Evolutionary conservation across 2,113 vertebrate genomes (phyloP).

Genomic region (Semnornis frantzii): DNA sequence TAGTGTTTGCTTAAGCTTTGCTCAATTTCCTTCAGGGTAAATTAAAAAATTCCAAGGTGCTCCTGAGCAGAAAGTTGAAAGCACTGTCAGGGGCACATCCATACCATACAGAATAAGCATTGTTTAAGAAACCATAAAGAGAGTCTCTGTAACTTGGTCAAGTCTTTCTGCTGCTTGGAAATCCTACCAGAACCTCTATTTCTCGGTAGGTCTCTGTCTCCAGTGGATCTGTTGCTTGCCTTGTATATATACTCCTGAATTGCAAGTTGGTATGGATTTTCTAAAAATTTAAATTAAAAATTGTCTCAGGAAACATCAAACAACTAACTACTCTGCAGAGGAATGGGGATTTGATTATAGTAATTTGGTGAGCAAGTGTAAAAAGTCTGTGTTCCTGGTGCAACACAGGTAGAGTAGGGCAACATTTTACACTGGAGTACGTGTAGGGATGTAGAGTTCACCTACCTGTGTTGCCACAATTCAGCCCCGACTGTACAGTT

Average conservation of each 20-base stretch:
- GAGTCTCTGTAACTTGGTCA: neutral
- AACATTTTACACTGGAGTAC: fast-evolving
- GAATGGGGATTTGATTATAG: neutral
- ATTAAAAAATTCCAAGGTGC: neutral
- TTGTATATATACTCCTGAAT: neutral
- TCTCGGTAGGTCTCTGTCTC: neutral
- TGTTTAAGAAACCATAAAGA: neutral
- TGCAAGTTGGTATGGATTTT: neutral
- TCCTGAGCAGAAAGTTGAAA: slow-evolving; percentile 43
- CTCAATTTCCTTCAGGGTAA: neutral
- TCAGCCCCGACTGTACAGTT: fast-evolving
- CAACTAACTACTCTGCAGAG: neutral
- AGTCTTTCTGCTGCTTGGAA: neutral
- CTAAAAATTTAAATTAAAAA: neutral
- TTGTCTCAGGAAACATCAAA: neutral
- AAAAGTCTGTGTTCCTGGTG: neutral
- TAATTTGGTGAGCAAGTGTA: neutral
- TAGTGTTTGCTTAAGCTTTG: neutral
- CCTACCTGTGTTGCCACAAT: neutral
- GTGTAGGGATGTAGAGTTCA: neutral
- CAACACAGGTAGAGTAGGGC: neutral
- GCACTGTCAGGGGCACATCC: neutral
- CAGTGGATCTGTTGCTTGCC: neutral
- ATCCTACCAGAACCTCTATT: neutral
- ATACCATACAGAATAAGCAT: neutral